phyloP scores from a whole-genome alignment of 2,113 vertebrate species.

The Orthonyx spaldingii region DNA sequence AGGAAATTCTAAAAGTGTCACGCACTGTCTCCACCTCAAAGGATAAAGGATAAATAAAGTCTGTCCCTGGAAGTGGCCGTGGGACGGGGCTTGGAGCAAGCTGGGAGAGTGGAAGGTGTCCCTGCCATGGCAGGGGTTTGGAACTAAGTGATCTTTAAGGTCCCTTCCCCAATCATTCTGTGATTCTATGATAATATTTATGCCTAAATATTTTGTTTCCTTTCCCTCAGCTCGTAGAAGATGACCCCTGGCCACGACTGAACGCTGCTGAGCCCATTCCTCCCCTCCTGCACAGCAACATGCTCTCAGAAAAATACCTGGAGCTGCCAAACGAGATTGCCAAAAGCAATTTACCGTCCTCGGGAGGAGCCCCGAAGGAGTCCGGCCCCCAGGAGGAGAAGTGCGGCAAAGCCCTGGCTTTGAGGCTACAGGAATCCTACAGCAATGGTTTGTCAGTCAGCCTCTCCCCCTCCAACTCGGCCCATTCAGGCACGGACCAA shows the following conservation, averaged over 20 bases:
- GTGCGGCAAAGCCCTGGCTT: constrained; percentile 53
- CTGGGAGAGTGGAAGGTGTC: background rate
- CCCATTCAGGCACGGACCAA: constrained; percentile 65
- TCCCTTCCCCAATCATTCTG: background rate
- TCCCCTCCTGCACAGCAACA: constrained; percentile 67
- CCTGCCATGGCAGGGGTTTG: background rate
- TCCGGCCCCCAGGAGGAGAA: constrained; percentile 63
- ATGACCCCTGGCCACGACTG: constrained; percentile 72
- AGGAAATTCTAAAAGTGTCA: background rate
- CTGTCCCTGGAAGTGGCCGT: background rate
- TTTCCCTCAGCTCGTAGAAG: constrained; percentile 68
- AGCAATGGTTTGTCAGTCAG: constrained; percentile 49
- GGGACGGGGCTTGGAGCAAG: accelerated
- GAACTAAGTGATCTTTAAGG: no score
- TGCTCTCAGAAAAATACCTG: constrained; percentile 57
- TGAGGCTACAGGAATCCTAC: constrained; percentile 70
- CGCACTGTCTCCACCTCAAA: accelerated
- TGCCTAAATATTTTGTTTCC: background rate
- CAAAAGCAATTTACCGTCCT: constrained; percentile 48
- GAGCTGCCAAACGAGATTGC: constrained; percentile 65
- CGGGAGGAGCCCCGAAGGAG: constrained; percentile 43
- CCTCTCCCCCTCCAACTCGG: constrained; percentile 67
- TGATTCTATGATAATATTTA: background rate
- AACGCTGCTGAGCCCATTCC: constrained; percentile 70
- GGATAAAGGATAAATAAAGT: no score